Base-by-base conservation (phyloP, 2,113 vertebrate species). In the Rallus limicola region DNA sequence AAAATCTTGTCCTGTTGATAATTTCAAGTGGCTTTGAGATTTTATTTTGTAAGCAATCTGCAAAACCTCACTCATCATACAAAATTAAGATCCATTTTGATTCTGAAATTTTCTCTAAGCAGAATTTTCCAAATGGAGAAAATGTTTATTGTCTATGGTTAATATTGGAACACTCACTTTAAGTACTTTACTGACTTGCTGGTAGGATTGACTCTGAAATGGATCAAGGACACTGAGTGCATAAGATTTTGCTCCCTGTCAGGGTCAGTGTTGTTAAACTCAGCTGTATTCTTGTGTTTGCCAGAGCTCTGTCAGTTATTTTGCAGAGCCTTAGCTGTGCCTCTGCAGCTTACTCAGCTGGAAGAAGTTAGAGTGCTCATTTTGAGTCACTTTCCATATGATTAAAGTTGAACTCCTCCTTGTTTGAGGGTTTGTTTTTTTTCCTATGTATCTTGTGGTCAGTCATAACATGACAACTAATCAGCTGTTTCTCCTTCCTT, bases 381-480 rank as follows among this genome's bases (percentile, higher is more conserved):
- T 48, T 86, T 94, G 96, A 97, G 88, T 96, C 95, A 97, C 50
- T 69, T 88, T 92, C 36, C 93, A 29, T 82, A 24, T 92, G 95
- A 96, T 65, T 76, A 21, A 21, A 92, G 58, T 56, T 56, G 28
- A 88, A 58, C 13, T 60, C 2, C 10, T 38, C 58, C 84, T 64
- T 80, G 34, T 71, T 90, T 82, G 60, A 48, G 48, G n/a, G n/a
- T n/a, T n/a, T 12, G 2, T 48, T 48, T 40, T 92, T 60, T 75
- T 46, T n/a, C 34, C 46, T 2, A 1, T 36, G 18, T 29, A 0
- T 64, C 28, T 90, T 97, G 92, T 93, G 93, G 80, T 93, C 91
- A 71, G 34, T 97, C 77, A 76, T 64, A 96, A 84, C 67, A 29
- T 88, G 42, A 67, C 65, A 52, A 18, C 90, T 97, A 50, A 88